Base-by-base conservation (phyloP, 23 tunicate genomes). In the Styela plicata region DNA sequence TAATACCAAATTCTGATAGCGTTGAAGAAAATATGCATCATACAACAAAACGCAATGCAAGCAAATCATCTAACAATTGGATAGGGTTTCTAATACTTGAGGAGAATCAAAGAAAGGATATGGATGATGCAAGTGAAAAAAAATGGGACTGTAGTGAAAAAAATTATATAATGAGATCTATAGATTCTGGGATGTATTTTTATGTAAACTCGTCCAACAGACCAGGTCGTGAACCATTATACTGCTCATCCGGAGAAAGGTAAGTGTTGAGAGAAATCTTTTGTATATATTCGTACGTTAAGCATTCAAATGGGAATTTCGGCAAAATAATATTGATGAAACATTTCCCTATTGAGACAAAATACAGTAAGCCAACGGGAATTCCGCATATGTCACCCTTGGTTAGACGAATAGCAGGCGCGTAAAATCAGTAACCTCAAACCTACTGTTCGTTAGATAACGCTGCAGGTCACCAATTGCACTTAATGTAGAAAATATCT, bases 171-270 rank as follows among this genome's bases (percentile, higher is more conserved):
- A 68, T 52, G 79, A n/a, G 63, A 74, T 86, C 88, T 25, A 86
- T 89, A 0, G 62, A 82, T 1, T 68, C 80, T 57, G 93, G 89
- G 10, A 36, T 81, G 33, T 85, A 75, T 34, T 93, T 90, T 64
- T 79, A 87, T 70, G 69, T 35, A 21, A 67, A 73, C 5, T 86
- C 98, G 10, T 65, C 98, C 19, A 83, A 93, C 70, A 83, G 98
- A 28, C 94, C 90, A 10, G 23, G 22, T 2, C 33, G 44, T 2
- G 98, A 93, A 34, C 98, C 90, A 2, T 57, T 80, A 1, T 93
- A 93, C 77, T 93, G 98, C 82, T 64, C 73, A n/a, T 61, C 85
- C 2, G 89, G 78, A 31, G 69, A 73, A 52, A 84, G 69, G 98
- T 93, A 34, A 78, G 97, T 89, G 2, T 31, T 76, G n/a, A n/a